These are phyloP conservation scores for Nymphicus hollandicus DNA, from an alignment of 2,113 vertebrate genomes.

Conservation along the genomic window DNA sequence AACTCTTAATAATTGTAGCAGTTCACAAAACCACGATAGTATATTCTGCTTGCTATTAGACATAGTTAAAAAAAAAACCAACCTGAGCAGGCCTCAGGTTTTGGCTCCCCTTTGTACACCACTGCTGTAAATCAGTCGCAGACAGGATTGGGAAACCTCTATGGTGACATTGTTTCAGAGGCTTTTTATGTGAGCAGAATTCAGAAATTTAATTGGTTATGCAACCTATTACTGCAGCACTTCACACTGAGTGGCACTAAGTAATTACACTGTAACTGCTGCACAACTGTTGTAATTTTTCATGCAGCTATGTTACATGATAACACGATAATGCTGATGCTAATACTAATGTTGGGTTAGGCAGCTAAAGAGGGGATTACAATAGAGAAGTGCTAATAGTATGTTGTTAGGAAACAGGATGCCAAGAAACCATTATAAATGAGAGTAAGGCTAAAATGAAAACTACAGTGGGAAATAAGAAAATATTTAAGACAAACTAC, in stretches of 20 bases:
- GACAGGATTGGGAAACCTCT: slow-evolving; percentile 6
- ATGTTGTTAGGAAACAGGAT: slow-evolving; percentile 14
- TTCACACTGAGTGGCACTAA: slow-evolving; percentile 36
- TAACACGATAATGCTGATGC: slow-evolving; percentile 32
- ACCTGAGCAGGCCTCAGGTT: not conserved
- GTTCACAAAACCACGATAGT: not conserved
- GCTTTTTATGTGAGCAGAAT: slow-evolving; percentile 6
- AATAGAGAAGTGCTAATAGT: slow-evolving; percentile 18
- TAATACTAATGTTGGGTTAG: slow-evolving; percentile 30
- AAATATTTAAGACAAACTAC: not conserved
- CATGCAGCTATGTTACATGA: slow-evolving; percentile 12
- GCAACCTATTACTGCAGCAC: not conserved
- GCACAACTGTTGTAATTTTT: slow-evolving; percentile 49
- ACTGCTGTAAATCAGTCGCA: not conserved
- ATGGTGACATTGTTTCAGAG: not conserved
- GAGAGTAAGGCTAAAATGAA: not conserved
- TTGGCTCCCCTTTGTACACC: not conserved
- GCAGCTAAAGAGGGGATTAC: slow-evolving; percentile 25
- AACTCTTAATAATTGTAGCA: not conserved
- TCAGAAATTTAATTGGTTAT: slow-evolving; percentile 21
- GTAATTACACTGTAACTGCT: slow-evolving; percentile 33
- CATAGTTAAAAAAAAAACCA: not conserved
- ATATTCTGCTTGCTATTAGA: not conserved
- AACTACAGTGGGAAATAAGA: not conserved
- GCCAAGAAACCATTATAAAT: slow-evolving; percentile 6